phyloP scores from a whole-genome alignment of 2,113 vertebrate species.

The Tinamus guttatus region DNA sequence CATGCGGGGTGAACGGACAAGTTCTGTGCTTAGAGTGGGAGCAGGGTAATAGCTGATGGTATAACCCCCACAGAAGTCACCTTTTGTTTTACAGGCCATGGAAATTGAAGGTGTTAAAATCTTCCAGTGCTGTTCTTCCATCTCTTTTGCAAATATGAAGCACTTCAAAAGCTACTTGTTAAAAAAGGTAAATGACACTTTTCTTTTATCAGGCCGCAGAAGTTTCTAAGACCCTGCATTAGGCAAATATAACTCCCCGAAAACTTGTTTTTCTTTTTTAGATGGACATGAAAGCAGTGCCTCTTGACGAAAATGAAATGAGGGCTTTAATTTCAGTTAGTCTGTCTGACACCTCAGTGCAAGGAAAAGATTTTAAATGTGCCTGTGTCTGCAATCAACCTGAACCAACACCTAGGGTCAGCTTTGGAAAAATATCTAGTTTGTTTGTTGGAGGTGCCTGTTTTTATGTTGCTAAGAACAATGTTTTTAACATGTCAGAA shows the following conservation, averaged over 20 bases:
- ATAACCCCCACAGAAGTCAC: background rate
- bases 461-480: background rate
- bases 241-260: background rate
- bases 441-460: background rate
- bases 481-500: background rate
- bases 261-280: constrained; percentile 36
- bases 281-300: constrained; percentile 54
- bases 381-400: constrained; percentile 54
- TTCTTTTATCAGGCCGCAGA: background rate
- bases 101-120: constrained; percentile 68
- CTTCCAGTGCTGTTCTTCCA: constrained; percentile 73
- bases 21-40: background rate
- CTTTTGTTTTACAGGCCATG: constrained; percentile 28
- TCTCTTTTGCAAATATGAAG: constrained; percentile 68
- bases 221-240: background rate
- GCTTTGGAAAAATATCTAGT: background rate
- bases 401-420: constrained; percentile 53
- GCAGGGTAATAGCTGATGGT: background rate
- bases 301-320: constrained; percentile 64
- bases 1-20: background rate
- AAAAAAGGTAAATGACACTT: constrained; percentile 35
- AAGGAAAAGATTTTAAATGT: constrained; percentile 8
- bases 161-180: constrained; percentile 60
- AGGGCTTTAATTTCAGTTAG: background rate
- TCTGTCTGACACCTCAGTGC: background rate